Evolutionary conservation across 2,113 vertebrate genomes (phyloP), one percentile per base, ranked within the genome.

Genomic region (Chaenocephalus aceratus): DNA sequence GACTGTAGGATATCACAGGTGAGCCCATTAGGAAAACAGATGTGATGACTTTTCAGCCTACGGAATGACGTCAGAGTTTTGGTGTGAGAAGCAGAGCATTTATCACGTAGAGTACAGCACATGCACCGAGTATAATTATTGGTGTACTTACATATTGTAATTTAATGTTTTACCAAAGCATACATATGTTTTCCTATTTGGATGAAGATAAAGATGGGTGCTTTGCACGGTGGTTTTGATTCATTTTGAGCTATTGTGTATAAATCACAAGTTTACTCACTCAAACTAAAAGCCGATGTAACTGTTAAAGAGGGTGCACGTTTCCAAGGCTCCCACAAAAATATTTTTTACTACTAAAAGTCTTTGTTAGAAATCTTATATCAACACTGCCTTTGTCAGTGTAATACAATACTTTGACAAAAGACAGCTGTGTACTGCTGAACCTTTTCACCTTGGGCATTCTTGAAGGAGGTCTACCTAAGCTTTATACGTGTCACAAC

Each of bases 381-480:
- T 72, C 13, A 68, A 5, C 34, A 14, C 11, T 62, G 4, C 30
- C 69, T 69, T 66, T 79, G n/a, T 49, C 18, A 73, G 49, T 57
- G 60, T 53, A 57, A 4, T 59, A 26, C n/a, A 56, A 23, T 30
- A 56, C 61, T 60, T 41, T 48, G 49, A 59, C 48, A 72, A 56
- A 48, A 82, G 36, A 64, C 45, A 54, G 59, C 73, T 77, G 58
- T 69, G 16, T 41, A 10, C 61, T 44, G 66, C 72, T 72, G 69
- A 75, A 88, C 72, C 48, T 84, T 78, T 83, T 83, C 84, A 88
- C 73, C 77, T 62, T 85, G 78, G 67, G 67, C 89, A 86, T 93
- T 92, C 90, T 87, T 93, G 71, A 67, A 88, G 81, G 82, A 87
- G 84, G 87, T 85, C 85, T 90, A 89, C 80, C 77, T 79, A 23